Percentiles rank a stretch among this genome's conserved stretches.
Conservation (phyloP, 1,140 invertebrate species). For the Plectrocnemia conspersa region DNA sequence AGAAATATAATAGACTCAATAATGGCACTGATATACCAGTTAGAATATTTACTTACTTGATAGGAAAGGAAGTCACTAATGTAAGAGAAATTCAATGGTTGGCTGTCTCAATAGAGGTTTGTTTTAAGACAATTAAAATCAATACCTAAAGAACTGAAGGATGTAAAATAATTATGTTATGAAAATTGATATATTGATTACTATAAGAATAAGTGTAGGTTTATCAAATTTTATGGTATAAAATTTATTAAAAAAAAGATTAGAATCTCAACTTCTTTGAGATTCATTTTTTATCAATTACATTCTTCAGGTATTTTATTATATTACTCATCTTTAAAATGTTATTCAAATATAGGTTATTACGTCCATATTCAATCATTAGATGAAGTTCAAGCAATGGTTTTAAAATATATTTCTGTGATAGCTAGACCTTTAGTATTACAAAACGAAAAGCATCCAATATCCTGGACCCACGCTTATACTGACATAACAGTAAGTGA, state of each 20-base stretch:
- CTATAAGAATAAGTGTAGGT: too few relatives aligned
- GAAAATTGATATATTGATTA: too few relatives aligned
- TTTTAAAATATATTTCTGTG: conserved; percentile 86
- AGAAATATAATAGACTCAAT: conserved; percentile 73
- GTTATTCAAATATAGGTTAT: conserved; percentile 59
- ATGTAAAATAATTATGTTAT: too few relatives aligned
- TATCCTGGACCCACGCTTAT: conserved; percentile 86
- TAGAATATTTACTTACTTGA: conserved; percentile 93
- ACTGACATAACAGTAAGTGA: conserved; percentile 72
- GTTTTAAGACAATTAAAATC: too few relatives aligned
- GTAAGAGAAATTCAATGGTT: conserved; percentile 89
- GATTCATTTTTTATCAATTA: too few relatives aligned
- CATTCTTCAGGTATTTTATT: too few relatives aligned
- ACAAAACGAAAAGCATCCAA: conserved; percentile 67
- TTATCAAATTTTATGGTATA: too few relatives aligned
- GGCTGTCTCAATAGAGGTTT: conserved; percentile 92
- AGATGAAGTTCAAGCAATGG: conserved; percentile 90
- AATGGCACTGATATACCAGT: conserved; percentile 68
- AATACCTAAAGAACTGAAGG: too few relatives aligned
- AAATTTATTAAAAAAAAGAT: too few relatives aligned
- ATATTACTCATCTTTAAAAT: too few relatives aligned
- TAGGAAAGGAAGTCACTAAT: conserved; percentile 93
- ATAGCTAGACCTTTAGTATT: conserved; percentile 84
- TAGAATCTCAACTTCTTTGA: too few relatives aligned
- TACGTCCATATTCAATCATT: conserved; percentile 88